phyloP scores from a whole-genome alignment of 2,888 invertebrate genomes.

The Scrobipalpa atriplicella region DNA sequence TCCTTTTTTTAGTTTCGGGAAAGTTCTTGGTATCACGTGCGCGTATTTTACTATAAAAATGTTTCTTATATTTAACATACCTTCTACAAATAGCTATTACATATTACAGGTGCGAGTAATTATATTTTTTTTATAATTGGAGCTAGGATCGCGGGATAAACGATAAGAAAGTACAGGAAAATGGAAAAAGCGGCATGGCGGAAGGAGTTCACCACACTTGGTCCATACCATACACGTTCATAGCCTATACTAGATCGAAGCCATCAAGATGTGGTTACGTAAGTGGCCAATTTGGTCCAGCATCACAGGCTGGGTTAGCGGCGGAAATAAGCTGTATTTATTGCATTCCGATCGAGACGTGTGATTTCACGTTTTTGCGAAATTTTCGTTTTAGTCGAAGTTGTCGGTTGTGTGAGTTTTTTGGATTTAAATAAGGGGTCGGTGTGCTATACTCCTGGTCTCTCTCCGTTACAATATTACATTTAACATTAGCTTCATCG shows the following conservation, averaged over 20 bases:
- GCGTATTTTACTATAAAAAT: too few relatives aligned
- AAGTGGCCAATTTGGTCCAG: conserved; percentile 11
- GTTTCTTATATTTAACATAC: too few relatives aligned
- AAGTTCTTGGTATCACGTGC: too few relatives aligned
- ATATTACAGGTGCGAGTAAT: too few relatives aligned
- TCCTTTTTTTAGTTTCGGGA: too few relatives aligned
- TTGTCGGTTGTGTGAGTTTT: background rate
- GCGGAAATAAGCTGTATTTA: conserved; percentile 11
- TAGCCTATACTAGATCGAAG: background rate
- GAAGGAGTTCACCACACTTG: background rate
- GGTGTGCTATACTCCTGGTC: too few relatives aligned
- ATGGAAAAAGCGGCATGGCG: background rate
- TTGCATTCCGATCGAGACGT: conserved; percentile 11
- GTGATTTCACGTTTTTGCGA: conserved; percentile 4
- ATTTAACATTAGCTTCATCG: too few relatives aligned
- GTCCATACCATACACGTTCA: background rate
- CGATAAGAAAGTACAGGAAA: background rate
- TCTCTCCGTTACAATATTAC: too few relatives aligned
- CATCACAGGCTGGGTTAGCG: conserved; percentile 2
- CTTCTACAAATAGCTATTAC: too few relatives aligned
- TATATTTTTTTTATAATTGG: too few relatives aligned
- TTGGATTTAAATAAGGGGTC: background rate
- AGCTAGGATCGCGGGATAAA: too few relatives aligned
- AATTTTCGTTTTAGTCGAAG: background rate
- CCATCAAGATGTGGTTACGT: conserved; percentile 1